Percentiles rank a stretch among this genome's conserved stretches.
Conservation (phyloP, 2,888 invertebrate species). For the Bombylius discolor region DNA sequence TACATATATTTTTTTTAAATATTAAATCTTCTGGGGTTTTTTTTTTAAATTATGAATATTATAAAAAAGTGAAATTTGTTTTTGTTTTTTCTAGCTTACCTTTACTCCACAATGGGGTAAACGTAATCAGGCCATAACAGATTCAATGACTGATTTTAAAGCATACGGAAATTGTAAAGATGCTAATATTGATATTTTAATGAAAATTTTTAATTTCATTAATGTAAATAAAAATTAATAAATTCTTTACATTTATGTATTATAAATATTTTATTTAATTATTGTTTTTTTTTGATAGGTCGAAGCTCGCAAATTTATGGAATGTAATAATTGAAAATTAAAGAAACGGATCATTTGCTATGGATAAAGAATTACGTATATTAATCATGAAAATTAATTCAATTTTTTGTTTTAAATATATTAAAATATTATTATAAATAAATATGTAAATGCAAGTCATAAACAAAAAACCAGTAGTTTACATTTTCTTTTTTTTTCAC, state of each 20-base stretch:
- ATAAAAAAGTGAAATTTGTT: no score
- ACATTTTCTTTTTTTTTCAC: no score
- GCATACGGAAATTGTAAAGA: constrained; percentile 24
- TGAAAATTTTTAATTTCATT: constrained; percentile 32
- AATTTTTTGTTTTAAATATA: no score
- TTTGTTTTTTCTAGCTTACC: constrained; percentile 12
- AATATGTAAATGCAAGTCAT: no score
- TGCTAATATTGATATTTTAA: constrained; percentile 28
- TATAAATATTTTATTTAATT: no score
- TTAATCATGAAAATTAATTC: no score
- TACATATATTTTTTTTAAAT: neutral
- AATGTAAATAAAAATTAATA: constrained; percentile 17
- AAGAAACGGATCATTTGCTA: no score
- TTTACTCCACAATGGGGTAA: constrained; percentile 19
- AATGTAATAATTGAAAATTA: constrained; percentile 12
- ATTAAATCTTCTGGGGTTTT: neutral
- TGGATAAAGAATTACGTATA: no score
- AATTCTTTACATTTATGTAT: no score
- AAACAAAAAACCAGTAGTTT: no score
- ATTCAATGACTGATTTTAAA: neutral
- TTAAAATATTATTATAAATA: no score
- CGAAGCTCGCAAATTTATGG: constrained; percentile 16
- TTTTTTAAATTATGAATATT: neutral
- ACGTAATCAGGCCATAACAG: constrained; percentile 11
- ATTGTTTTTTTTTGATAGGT: constrained; percentile 6